Percentiles rank a stretch among this genome's conserved stretches.
Conservation (phyloP, 2,113 vertebrate species). For the Ivindomyrus marchei region DNA sequence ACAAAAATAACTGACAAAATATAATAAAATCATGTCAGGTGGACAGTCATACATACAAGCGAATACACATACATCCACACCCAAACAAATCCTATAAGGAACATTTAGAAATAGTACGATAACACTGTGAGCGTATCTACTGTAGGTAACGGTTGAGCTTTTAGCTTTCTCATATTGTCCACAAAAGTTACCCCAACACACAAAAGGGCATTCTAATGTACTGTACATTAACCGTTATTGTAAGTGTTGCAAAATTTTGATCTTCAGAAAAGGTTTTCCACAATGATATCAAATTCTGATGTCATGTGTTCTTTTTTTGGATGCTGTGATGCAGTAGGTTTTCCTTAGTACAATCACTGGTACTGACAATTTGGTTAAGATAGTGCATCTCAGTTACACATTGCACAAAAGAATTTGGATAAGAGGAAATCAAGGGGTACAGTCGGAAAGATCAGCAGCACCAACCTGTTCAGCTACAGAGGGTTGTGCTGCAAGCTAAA, state of each 20-base stretch:
- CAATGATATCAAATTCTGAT: constrained; percentile 3
- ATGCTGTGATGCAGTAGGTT: constrained; percentile 13
- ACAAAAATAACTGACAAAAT: constrained; percentile 24
- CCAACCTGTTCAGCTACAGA: constrained; percentile 8
- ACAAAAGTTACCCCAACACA: constrained; percentile 54
- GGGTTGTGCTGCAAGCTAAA: neutral
- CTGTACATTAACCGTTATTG: constrained; percentile 43
- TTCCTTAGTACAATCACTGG: constrained; percentile 50
- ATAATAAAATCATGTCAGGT: constrained; percentile 23
- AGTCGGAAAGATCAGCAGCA: neutral
- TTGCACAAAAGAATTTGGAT: constrained; percentile 14
- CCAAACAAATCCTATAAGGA: constrained; percentile 27
- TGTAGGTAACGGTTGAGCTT: constrained; percentile 58
- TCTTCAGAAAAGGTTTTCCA: constrained; percentile 40
- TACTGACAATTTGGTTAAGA: constrained; percentile 36
- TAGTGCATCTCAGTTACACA: constrained; percentile 39
- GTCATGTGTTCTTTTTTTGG: constrained; percentile 10
- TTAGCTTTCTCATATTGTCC: constrained; percentile 32
- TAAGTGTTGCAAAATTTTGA: constrained; percentile 50
- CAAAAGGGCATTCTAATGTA: constrained; percentile 46
- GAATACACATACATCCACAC: constrained; percentile 10
- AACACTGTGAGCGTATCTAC: constrained; percentile 70
- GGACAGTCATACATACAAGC: constrained; percentile 51
- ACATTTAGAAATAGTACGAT: constrained; percentile 58
- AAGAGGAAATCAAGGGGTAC: neutral